These are phyloP conservation scores for Polypterus bichir DNA, from an alignment of 2,113 vertebrate genomes.

Conservation along the genomic window DNA sequence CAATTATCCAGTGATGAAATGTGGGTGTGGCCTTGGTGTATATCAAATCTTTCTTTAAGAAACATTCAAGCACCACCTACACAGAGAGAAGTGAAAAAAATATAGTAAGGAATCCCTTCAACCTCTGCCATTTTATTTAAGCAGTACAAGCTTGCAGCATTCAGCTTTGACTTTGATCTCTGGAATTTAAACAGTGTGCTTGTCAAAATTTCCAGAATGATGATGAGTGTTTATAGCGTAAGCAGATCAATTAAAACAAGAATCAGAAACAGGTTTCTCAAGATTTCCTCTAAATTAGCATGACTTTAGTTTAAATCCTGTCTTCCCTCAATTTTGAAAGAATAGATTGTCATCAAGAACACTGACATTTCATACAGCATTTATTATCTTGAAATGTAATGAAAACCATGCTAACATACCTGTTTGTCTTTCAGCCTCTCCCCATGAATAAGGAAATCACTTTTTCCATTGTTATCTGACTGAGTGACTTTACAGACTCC, in stretches of 20 bases:
- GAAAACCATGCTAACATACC: conserved; percentile 46
- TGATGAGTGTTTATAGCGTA: not conserved
- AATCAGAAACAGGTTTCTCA: not conserved
- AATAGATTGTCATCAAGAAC: no score
- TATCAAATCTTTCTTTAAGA: conserved; percentile 86
- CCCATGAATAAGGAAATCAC: conserved; percentile 91
- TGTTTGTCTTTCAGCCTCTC: conserved; percentile 93
- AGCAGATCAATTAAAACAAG: no score
- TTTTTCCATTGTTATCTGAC: conserved; percentile 68
- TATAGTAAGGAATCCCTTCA: not conserved
- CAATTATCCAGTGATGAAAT: conserved; percentile 97
- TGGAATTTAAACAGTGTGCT: no score
- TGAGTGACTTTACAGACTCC: conserved; percentile 91
- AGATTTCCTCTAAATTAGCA: not conserved
- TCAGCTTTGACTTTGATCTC: no score
- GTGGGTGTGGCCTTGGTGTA: conserved; percentile 98
- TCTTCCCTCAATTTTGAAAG: not conserved
- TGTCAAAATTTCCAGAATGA: not conserved
- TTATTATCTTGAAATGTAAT: not conserved
- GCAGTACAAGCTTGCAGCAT: no score
- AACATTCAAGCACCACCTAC: conserved; percentile 93
- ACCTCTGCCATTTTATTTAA: not conserved
- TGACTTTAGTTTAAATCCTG: not conserved
- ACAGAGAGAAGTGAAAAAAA: conserved; percentile 7
- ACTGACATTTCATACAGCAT: no score